A percentile compares a stretch with the other conserved stretches of the same genome.
Conservation (phyloP, 2,113 vertebrate species). For the Pomatostomus ruficeps region DNA sequence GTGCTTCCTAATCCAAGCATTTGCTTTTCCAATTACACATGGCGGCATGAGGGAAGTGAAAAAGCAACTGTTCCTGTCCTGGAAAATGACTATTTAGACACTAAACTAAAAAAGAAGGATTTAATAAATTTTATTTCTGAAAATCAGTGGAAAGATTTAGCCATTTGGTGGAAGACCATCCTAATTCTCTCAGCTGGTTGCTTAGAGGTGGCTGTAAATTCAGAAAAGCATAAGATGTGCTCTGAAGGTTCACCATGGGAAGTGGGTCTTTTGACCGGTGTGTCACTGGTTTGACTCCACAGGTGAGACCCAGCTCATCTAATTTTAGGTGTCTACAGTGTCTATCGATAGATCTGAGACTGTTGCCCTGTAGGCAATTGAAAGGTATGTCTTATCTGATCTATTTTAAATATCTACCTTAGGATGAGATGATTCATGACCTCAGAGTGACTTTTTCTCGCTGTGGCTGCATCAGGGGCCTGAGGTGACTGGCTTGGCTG, state of each 20-base stretch:
- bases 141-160: background rate
- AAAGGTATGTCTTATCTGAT: constrained; percentile 7
- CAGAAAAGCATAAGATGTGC: background rate
- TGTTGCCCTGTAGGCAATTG: background rate
- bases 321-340: background rate
- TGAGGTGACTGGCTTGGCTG: background rate
- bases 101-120: background rate
- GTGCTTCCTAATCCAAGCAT: background rate
- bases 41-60: background rate
- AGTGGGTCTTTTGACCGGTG: background rate
- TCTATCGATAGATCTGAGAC: background rate
- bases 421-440: background rate
- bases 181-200: background rate
- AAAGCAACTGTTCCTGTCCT: background rate
- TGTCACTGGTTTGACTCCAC: background rate
- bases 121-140: background rate
- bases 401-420: background rate
- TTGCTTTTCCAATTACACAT: background rate
- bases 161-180: background rate
- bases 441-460: background rate
- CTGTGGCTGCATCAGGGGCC: background rate
- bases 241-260: background rate
- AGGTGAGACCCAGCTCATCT: background rate
- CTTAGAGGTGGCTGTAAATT: background rate
- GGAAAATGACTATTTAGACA: background rate